Evolutionary conservation across 2,797 vertebrate species (phyloP), one percentile per base, ranked within the genome.

Genomic region (Amphiprion clarkii): DNA sequence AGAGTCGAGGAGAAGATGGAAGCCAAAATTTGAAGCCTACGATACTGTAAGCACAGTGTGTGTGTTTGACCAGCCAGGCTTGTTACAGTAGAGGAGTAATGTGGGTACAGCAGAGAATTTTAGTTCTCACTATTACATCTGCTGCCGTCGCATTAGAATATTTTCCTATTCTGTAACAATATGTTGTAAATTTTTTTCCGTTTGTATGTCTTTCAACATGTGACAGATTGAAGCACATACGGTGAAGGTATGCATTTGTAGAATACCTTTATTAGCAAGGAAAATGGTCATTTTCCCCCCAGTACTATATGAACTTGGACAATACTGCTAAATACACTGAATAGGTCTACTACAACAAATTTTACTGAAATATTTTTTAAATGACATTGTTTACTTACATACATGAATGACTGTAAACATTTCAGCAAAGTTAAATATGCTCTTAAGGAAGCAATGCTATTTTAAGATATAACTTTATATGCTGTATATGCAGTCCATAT

Each of bases 1-100:
- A 66, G 49, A 66, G 33, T 5, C 33, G 27, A 63, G 46, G 55
- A n/a, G 58, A 61, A 61, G 52, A 23, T 74, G 49, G 55, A 71
- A 44, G 76, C 66, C 67, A 59, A 64, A 39, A 71, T 16, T 16
- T 53, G 29, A 40, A 77, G 57, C 12, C 17, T 7, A 9, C 27
- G n/a, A 31, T 25, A 64, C 13, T 67, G 19, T n/a, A 46, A 36
- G 46, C 14, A 5, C 29, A 48, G 51, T 29, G 25, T 55, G 25
- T 49, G 64, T 61, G 33, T 36, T 8, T 39, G 49, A 54, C 36
- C 59, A 49, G 31, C 61, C 64, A 55, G 44, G 16, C 60, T 39
- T 44, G 13, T 27, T 33, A 55, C 9, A 56, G 44, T 27, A 29
- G 29, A 62, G 44, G 4, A 63, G 5, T 62, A 25, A 46, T 51